Evolutionary conservation across 2,113 vertebrate genomes (phyloP).

Genomic region (Shinisaurus crocodilurus): DNA sequence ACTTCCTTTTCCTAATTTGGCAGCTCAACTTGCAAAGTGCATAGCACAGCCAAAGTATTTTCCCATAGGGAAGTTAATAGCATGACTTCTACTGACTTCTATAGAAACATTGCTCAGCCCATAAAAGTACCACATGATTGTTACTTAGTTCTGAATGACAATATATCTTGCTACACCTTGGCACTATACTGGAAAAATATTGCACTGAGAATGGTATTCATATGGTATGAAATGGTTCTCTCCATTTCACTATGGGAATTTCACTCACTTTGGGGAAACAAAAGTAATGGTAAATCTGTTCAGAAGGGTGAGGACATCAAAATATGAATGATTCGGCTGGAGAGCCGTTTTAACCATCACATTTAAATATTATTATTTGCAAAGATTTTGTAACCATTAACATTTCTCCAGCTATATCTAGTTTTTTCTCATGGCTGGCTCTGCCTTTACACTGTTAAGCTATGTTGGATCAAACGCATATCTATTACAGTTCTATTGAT

Average conservation of each 20-base stretch:
- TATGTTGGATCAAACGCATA: not conserved
- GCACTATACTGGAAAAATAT: not conserved
- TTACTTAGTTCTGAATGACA: conserved; percentile 11
- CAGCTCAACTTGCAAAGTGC: conserved; percentile 17
- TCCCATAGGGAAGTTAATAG: not conserved
- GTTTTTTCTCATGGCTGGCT: not conserved
- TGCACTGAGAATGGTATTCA: not conserved
- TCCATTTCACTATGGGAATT: not conserved
- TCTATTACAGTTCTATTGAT: not conserved
- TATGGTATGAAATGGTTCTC: not conserved
- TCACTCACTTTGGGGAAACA: not conserved
- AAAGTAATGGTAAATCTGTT: not conserved
- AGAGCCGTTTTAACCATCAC: not conserved
- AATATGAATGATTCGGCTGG: not conserved
- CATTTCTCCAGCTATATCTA: not conserved
- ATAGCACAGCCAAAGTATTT: conserved; percentile 23
- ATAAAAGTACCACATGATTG: not conserved
- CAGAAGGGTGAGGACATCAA: not conserved
- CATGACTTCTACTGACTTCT: conserved; percentile 27
- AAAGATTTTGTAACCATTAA: not conserved
- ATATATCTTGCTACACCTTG: not conserved
- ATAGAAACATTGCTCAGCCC: not conserved
- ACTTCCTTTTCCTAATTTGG: conserved; percentile 56
- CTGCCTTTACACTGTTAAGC: not conserved
- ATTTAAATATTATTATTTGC: not conserved